Evolutionary conservation across 2,888 invertebrate genomes (phyloP).

Genomic region (Polia nebulosa): DNA sequence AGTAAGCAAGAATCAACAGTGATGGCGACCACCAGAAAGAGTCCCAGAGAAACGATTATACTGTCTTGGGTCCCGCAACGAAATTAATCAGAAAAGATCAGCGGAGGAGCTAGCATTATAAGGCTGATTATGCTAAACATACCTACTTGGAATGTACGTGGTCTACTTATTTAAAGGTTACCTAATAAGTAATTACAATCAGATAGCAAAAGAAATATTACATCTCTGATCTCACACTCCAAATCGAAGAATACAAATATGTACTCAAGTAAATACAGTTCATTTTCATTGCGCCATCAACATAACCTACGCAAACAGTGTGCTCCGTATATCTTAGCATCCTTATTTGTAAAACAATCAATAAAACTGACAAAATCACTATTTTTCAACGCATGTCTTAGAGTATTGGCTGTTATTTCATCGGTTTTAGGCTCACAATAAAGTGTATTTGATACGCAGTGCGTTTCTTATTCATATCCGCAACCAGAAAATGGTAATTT

Average conservation of each 20-base stretch:
- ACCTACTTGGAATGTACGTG: too few species aligned
- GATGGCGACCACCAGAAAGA: too few species aligned
- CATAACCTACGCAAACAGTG: background rate
- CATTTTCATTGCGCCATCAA: background rate
- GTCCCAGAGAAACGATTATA: too few species aligned
- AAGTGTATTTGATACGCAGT: too few species aligned
- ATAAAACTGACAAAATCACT: background rate
- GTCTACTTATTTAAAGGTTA: background rate
- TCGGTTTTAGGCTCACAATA: too few species aligned
- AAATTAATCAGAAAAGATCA: too few species aligned
- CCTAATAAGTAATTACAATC: background rate
- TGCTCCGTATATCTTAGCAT: conserved; percentile 8
- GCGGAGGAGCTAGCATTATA: too few species aligned
- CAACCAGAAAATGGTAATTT: too few species aligned
- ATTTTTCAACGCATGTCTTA: background rate
- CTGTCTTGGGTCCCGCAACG: too few species aligned
- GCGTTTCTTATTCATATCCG: background rate
- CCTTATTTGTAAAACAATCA: conserved; percentile 8
- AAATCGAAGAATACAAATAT: conserved; percentile 19
- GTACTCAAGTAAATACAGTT: conserved; percentile 3
- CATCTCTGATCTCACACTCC: conserved; percentile 15
- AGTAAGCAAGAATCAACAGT: too few species aligned
- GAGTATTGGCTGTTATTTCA: too few species aligned
- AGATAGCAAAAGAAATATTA: conserved; percentile 4
- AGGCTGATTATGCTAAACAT: too few species aligned